Evolutionary conservation across 2,797 vertebrate genomes (phyloP).

Genomic region (Cossypha heuglini): DNA sequence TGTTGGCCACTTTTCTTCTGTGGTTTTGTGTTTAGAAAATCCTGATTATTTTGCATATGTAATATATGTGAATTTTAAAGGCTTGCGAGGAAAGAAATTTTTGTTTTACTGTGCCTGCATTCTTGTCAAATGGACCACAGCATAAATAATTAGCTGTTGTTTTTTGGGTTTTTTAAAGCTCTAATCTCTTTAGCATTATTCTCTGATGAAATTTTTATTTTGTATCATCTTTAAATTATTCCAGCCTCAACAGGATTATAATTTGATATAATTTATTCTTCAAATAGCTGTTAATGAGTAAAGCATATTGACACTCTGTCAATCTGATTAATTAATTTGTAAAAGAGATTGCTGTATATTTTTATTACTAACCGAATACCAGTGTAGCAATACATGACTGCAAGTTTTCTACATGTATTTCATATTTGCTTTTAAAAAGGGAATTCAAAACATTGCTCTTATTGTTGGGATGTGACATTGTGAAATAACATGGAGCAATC

Average conservation of each 20-base stretch:
- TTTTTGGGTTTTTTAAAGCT: not conserved
- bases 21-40: not conserved
- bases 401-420: not conserved
- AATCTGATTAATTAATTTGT: not conserved
- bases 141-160: not conserved
- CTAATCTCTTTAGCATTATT: not conserved
- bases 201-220: not conserved
- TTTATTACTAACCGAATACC: not conserved
- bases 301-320: not conserved
- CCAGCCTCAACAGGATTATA: not conserved
- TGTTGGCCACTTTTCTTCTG: not conserved
- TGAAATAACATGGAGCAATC: not conserved
- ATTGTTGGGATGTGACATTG: not conserved
- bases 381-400: not conserved
- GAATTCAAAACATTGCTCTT: not conserved
- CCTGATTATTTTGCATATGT: not conserved
- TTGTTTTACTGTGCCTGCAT: not conserved
- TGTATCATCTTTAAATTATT: not conserved
- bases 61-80: not conserved
- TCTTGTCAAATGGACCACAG: rapidly evolving
- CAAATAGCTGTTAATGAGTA: not conserved
- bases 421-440: not conserved
- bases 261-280: not conserved
- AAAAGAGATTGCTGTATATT: not conserved
- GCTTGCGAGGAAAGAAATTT: not conserved